Base-by-base conservation (phyloP, 2,888 invertebrate genomes). In the Erebia aethiops region DNA sequence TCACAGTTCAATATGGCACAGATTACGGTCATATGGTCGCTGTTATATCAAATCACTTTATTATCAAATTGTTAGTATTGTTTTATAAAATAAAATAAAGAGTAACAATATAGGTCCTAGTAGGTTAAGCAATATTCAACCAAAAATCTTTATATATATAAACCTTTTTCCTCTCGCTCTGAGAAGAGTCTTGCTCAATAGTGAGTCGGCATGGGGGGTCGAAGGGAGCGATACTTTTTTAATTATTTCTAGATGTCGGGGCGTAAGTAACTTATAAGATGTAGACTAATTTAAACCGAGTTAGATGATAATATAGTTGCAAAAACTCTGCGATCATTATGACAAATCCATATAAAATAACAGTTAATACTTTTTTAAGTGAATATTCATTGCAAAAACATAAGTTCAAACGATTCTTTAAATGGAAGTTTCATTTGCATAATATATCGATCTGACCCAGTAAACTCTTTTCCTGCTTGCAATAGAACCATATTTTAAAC, bases 371-470 rank as follows among this genome's bases (percentile, higher is more conserved):
- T 10, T 9, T 16, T 10, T 2, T 54, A 16, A 10, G 1, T 3
- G 18, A 18, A 18, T 9, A 54, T 18, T 2, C 16, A 54, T 18
- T 54, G 16, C 11, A 18, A 54, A 7, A 7, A 3, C 26, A 26
- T 26, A 16, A 46, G 18, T 18, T 61, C 57, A 2, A 18, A 18
- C 2, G 10, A 61, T 43, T 61, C 18, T 18, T 46, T 43, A n/a
- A 60, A 49, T 26, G n/a, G 57, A 21, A 43, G 58, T 21, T 69
- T 60, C 64, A 11, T 7, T 18, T 60, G 26, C 35, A 61, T 41
- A 52, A 61, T 41, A 52, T 57, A 72, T 72, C 66, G 72, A 69
- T 67, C 51, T 57, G 69, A 69, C 72, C 72, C 69, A 66, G 43
- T 69, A 51, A 72, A 63, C 69, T 66, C 51, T 51, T n/a, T 51